Conservation (phyloP, 1,140 invertebrate species). For the Phthorimaea operculella region DNA sequence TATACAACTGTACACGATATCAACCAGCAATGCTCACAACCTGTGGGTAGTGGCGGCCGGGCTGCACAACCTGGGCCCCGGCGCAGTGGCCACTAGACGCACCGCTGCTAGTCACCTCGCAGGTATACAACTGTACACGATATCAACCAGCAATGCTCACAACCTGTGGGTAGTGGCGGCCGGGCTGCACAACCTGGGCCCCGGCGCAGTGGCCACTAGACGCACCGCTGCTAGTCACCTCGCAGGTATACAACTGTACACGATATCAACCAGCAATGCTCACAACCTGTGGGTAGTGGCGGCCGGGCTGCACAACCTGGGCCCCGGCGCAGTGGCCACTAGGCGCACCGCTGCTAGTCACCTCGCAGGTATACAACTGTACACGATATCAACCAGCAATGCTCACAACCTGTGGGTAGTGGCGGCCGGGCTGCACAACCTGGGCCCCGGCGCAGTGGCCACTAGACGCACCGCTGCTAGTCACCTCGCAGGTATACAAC, state of each 20-base stretch:
- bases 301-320: constrained; percentile 40
- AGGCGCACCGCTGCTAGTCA: constrained; percentile 54
- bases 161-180: constrained; percentile 51
- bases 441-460: constrained; percentile 49
- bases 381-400: constrained; percentile 59
- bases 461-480: constrained; percentile 53
- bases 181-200: constrained; percentile 41
- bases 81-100: constrained; percentile 48
- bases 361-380: too few relatives aligned
- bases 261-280: constrained; percentile 59
- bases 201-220: constrained; percentile 49
- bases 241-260: too few relatives aligned
- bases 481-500: too few relatives aligned
- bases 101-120: constrained; percentile 58
- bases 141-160: constrained; percentile 58
- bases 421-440: constrained; percentile 40
- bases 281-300: constrained; percentile 49
- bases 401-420: constrained; percentile 51
- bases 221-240: constrained; percentile 55
- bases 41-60: constrained; percentile 51
- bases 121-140: constrained; percentile 45
- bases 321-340: constrained; percentile 51
- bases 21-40: constrained; percentile 53
- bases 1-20: constrained; percentile 58
- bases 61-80: constrained; percentile 41